Conservation (phyloP, 2,113 vertebrate genomes). For the Uria lomvia region DNA sequence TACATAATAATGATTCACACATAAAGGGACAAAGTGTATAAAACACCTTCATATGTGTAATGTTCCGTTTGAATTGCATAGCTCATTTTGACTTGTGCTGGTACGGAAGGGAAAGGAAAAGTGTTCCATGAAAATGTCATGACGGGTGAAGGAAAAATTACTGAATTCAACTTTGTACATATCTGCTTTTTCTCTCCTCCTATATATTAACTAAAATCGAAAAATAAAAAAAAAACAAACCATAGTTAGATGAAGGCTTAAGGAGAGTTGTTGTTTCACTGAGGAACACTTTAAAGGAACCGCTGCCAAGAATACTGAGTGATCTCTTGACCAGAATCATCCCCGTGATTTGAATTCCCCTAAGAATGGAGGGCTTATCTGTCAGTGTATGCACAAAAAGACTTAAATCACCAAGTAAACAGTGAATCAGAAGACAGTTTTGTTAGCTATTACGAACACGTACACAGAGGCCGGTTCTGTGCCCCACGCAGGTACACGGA, state of each 20-base stretch:
- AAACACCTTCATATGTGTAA: background rate
- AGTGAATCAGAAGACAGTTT: background rate
- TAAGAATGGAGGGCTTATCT: background rate
- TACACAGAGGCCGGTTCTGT: background rate
- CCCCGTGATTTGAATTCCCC: background rate
- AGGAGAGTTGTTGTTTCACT: background rate
- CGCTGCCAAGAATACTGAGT: background rate
- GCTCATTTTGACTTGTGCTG: background rate
- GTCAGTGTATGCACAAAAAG: background rate
- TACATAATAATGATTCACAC: background rate
- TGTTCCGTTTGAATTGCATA: background rate
- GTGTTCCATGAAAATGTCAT: background rate
- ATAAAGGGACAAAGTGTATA: background rate
- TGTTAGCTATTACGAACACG: background rate
- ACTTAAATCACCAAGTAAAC: background rate
- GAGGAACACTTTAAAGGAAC: background rate
- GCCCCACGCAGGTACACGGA: fast-evolving
- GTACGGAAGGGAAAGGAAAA: background rate
- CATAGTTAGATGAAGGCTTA: background rate
- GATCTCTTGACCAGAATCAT: background rate
- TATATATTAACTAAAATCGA: background rate
- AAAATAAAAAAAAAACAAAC: background rate
- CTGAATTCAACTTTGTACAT: background rate
- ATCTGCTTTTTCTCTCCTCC: background rate
- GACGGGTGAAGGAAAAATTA: background rate